These are phyloP conservation scores for Drosophila kanapiae DNA, from an alignment of 1,140 invertebrate species.

Conservation along the genomic window DNA sequence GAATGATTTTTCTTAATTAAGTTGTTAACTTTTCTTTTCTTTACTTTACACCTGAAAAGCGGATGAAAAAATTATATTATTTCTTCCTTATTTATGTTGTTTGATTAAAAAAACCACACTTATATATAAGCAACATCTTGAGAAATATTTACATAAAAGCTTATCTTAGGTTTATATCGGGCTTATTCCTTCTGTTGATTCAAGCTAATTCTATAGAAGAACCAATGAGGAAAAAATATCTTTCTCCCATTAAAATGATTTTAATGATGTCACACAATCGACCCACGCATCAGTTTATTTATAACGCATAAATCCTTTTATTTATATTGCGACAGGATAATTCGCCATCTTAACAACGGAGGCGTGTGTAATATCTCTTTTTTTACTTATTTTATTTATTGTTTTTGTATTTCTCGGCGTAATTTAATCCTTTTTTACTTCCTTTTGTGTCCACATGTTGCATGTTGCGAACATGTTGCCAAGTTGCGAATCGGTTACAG, in stretches of 20 bases:
- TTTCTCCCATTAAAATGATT: slow-evolving; percentile 11
- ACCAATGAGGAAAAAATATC: not conserved
- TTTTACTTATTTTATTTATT: not conserved
- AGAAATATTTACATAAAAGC: too few species aligned
- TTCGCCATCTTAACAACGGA: slow-evolving; percentile 22
- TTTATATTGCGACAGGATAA: slow-evolving; percentile 12
- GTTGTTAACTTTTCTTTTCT: not conserved
- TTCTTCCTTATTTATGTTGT: too few species aligned
- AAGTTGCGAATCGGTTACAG: slow-evolving; percentile 7
- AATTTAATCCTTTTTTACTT: slow-evolving; percentile 33
- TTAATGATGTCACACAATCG: slow-evolving; percentile 19
- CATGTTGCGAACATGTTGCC: slow-evolving; percentile 50
- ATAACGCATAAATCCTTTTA: slow-evolving; percentile 20
- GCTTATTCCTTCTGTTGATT: not conserved
- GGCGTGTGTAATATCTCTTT: slow-evolving; percentile 29
- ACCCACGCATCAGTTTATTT: slow-evolving; percentile 18
- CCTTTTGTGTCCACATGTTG: slow-evolving; percentile 22
- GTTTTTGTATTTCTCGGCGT: not conserved
- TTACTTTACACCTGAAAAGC: not conserved
- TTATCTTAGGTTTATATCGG: not conserved
- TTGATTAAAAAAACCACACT: too few species aligned
- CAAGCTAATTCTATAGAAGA: not conserved
- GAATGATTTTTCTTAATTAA: not conserved
- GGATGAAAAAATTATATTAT: not conserved
- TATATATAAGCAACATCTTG: too few species aligned